These are phyloP conservation scores for Trididemnum clinides DNA, from an alignment of 23 tunicate genomes.

Conservation along the genomic window DNA sequence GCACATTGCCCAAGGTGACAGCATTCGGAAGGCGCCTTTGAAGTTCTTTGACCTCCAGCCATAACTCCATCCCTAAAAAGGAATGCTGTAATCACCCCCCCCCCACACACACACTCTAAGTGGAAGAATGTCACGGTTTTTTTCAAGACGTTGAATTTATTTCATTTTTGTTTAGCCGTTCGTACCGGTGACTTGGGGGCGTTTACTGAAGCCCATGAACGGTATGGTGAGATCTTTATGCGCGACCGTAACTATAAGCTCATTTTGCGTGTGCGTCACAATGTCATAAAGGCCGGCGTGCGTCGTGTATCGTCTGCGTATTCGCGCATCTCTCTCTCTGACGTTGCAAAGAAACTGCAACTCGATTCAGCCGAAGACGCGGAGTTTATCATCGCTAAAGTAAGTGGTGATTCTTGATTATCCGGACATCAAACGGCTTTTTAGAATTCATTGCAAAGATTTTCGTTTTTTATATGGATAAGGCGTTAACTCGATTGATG, in stretches of 20 bases:
- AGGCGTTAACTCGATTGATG: too few relatives aligned
- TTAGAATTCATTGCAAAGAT: background rate
- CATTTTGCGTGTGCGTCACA: slow-evolving; percentile 89
- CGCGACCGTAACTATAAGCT: slow-evolving; percentile 79
- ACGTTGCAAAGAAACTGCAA: slow-evolving; percentile 77
- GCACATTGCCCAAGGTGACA: too few relatives aligned
- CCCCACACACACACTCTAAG: too few relatives aligned
- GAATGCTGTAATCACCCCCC: too few relatives aligned
- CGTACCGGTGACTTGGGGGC: slow-evolving; percentile 82
- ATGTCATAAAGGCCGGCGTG: slow-evolving; percentile 98
- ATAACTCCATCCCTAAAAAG: too few relatives aligned
- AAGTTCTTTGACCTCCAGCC: too few relatives aligned
- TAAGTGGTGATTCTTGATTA: too few relatives aligned
- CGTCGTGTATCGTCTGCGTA: slow-evolving; percentile 81
- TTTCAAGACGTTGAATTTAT: background rate
- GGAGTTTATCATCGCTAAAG: slow-evolving; percentile 96
- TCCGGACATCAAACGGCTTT: too few relatives aligned
- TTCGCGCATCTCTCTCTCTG: slow-evolving; percentile 72
- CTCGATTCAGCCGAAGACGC: slow-evolving; percentile 97
- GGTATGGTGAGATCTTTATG: slow-evolving; percentile 61
- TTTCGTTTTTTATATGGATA: too few relatives aligned
- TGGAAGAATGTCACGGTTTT: too few relatives aligned
- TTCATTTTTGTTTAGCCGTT: slow-evolving; percentile 47
- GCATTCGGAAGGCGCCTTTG: too few relatives aligned
- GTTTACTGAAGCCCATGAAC: slow-evolving; percentile 63